These are phyloP conservation scores for Notoglanidium macrostoma DNA, from an alignment of 2,797 vertebrate genomes.

Conservation along the genomic window DNA sequence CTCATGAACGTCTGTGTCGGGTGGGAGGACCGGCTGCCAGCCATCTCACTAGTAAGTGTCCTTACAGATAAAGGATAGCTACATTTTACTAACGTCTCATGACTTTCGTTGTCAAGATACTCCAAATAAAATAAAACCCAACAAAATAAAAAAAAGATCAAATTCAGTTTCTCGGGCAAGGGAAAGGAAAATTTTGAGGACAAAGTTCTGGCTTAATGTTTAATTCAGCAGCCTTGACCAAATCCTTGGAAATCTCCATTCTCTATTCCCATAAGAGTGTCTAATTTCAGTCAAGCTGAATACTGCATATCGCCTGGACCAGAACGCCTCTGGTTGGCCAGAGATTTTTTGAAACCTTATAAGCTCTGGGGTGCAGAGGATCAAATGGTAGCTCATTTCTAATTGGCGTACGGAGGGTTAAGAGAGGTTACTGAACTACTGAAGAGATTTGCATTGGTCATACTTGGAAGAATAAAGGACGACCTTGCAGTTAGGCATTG, in stretches of 20 bases:
- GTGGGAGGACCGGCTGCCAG: background rate
- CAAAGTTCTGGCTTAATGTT: conserved; percentile 57
- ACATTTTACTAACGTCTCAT: background rate
- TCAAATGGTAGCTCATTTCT: conserved; percentile 62
- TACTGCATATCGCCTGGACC: conserved; percentile 54
- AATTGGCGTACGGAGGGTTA: conserved; percentile 52
- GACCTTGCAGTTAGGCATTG: conserved; percentile 52
- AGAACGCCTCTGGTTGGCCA: conserved; percentile 56
- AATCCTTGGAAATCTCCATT: conserved; percentile 61
- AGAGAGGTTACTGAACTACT: conserved; percentile 53
- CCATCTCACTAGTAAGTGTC: background rate
- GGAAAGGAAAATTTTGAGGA: conserved; percentile 15
- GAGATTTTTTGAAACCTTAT: conserved; percentile 60
- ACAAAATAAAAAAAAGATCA: conserved; percentile 6
- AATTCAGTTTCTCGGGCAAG: background rate
- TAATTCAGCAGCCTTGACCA: conserved; percentile 60
- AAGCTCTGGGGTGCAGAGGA: conserved; percentile 62
- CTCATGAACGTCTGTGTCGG: conserved; percentile 16
- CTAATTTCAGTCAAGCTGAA: conserved; percentile 66
- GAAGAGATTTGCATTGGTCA: conserved; percentile 49
- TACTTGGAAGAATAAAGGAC: conserved; percentile 53
- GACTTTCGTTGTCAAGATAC: background rate
- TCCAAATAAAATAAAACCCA: conserved; percentile 17
- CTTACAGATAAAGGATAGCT: background rate
- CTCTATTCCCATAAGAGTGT: conserved; percentile 61